These are phyloP conservation scores for Neosilurus mollespiculum DNA, from an alignment of 2,797 vertebrate genomes.

Conservation along the genomic window DNA sequence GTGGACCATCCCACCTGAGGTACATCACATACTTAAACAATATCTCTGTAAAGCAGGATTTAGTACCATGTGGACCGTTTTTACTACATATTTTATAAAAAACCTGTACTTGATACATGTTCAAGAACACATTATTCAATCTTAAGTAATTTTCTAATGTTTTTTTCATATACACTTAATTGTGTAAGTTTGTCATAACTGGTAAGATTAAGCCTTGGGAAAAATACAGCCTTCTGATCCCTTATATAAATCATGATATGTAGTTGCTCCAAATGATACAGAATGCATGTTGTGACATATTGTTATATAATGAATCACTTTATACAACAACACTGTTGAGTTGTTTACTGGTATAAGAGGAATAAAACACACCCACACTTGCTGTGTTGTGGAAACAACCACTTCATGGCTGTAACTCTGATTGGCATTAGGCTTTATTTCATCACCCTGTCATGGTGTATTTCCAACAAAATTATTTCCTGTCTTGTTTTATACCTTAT, in stretches of 20 bases:
- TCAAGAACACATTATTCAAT: neutral
- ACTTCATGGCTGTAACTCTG: neutral
- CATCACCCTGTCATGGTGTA: neutral
- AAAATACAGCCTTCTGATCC: neutral
- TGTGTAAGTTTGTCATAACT: neutral
- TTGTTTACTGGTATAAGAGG: neutral
- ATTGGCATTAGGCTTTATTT: neutral
- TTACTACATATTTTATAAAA: neutral
- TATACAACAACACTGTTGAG: neutral
- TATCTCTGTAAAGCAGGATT: neutral
- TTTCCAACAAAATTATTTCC: neutral
- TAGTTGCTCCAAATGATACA: neutral
- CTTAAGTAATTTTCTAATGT: neutral
- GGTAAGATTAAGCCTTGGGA: neutral
- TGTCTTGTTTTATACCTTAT: neutral
- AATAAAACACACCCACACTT: neutral
- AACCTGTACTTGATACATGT: neutral
- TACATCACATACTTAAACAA: slow-evolving; percentile 50
- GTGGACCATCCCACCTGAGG: slow-evolving; percentile 88
- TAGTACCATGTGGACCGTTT: neutral
- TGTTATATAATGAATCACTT: neutral
- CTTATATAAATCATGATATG: neutral
- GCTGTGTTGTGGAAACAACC: too few relatives aligned
- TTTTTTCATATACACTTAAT: neutral
- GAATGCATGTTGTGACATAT: neutral